A percentile compares a stretch with the other conserved stretches of the same genome.
phyloP scores from a whole-genome alignment of 1,140 invertebrate species.

The Drosophila oshimai region DNA sequence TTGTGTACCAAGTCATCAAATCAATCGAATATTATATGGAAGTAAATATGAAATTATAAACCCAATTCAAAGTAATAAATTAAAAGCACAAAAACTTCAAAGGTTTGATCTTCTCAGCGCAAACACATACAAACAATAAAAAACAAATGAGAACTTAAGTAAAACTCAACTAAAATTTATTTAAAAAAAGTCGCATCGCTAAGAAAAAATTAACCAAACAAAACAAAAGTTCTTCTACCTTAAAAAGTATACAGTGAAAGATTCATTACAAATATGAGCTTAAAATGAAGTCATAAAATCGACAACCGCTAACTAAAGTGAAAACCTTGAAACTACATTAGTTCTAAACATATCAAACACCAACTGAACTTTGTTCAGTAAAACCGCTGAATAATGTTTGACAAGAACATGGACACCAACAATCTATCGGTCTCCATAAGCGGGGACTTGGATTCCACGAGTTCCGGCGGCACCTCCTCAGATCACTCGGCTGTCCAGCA shows the following conservation, averaged over 20 bases:
- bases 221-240: neutral
- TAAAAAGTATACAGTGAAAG: neutral
- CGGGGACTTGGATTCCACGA: conserved; percentile 78
- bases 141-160: no score
- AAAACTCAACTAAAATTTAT: no score
- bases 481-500: conserved; percentile 75
- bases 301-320: neutral
- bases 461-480: conserved; percentile 77
- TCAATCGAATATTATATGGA: no score
- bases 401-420: conserved; percentile 72
- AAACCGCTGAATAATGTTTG: conserved; percentile 59
- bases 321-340: neutral
- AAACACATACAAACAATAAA: no score
- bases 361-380: conserved; percentile 10
- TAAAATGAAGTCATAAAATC: neutral
- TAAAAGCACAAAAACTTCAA: neutral
- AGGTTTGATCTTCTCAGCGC: no score
- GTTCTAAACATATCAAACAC: neutral
- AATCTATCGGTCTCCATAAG: conserved; percentile 67
- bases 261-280: neutral
- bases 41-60: no score
- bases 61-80: neutral
- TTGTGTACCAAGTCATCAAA: neutral
- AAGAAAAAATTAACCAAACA: no score
- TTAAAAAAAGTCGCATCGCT: no score